Conservation (phyloP, 37 sponge, comb jelly and placozoan genomes). For the Ephydatia muelleri region DNA sequence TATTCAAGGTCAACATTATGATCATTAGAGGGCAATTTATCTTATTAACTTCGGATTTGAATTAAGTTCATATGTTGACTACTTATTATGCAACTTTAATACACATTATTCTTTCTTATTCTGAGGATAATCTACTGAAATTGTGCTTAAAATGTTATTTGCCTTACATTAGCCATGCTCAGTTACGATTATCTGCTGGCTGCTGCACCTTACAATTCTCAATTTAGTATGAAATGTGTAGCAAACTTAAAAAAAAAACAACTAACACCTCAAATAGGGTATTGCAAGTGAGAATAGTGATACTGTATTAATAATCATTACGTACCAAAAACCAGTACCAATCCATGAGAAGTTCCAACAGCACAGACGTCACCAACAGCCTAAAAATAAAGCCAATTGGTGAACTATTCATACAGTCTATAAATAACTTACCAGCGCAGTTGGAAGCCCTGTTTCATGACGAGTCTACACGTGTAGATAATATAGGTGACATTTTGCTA, state of each 20-base stretch:
- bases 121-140: too few relatives aligned
- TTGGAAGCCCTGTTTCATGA: constrained; percentile 56
- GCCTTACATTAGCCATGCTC: too few relatives aligned
- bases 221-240: too few relatives aligned
- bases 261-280: background rate
- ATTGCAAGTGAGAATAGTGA: background rate
- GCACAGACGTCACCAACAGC: constrained; percentile 53
- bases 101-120: too few relatives aligned
- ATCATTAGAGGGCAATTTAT: too few relatives aligned
- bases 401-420: background rate
- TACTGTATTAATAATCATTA: background rate
- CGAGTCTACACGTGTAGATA: constrained; percentile 25
- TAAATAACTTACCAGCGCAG: constrained; percentile 37
- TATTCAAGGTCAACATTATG: too few relatives aligned
- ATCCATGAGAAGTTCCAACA: constrained; percentile 79
- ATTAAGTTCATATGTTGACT: too few relatives aligned
- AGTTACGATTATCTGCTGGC: too few relatives aligned
- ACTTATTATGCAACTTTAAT: too few relatives aligned
- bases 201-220: too few relatives aligned
- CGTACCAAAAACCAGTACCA: constrained; percentile 82
- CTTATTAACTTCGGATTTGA: too few relatives aligned
- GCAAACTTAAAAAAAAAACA: background rate
- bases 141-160: too few relatives aligned
- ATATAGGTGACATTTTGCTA: background rate
- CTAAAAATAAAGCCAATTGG: constrained; percentile 10